Base-by-base conservation (phyloP, 37 sponge, comb jelly and placozoan genomes). In the Chondrilla cf. caribensis region DNA sequence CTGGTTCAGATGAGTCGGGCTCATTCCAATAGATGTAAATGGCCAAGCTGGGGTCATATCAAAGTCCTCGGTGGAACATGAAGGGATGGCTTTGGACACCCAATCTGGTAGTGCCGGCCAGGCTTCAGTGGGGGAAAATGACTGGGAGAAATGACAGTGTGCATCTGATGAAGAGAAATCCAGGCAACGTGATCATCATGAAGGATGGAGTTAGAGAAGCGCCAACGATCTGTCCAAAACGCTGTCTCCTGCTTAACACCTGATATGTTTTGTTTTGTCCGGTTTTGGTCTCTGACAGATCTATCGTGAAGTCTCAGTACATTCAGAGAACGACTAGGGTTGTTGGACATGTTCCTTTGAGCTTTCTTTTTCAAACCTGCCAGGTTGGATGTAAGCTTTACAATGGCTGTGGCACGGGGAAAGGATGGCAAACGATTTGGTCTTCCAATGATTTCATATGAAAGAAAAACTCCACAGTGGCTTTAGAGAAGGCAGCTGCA, bases 11-110 rank as follows among this genome's bases (percentile, higher is more conserved):
- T 11, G 37, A 32, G 0, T 79, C 79, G 3, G 41, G 76, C 36
- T 79, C 58, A 54, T 54, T 32, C 79, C 79, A 79, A 26, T 33
- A 26, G 32, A 79, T 25, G 35, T 79, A 79, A 26, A 79, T 51
- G 39, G 58, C 54, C 15, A 58, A 54, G 38, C 43, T 60, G 24
- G 28, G 29, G 64, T 21, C 29, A 26, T 60, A 22, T 26, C 64
- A 60, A 22, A 28, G 24, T 60, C 64, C 64, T 60, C 64, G 6
- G 6, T 22, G 24, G 64, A 26, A 26, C 28, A 60, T 60, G 24
- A 26, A 26, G 64, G 64, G 28, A 15, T 60, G 24, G 29, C 9
- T 60, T 60, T 26, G 24, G 6, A 26, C 4, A 60, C 29, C 64
- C 64, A 60, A 60, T 22, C 64, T 28, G 64, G 64, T 26, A 60